Conservation (phyloP, 2,888 invertebrate species). For the Thecophora atra region DNA sequence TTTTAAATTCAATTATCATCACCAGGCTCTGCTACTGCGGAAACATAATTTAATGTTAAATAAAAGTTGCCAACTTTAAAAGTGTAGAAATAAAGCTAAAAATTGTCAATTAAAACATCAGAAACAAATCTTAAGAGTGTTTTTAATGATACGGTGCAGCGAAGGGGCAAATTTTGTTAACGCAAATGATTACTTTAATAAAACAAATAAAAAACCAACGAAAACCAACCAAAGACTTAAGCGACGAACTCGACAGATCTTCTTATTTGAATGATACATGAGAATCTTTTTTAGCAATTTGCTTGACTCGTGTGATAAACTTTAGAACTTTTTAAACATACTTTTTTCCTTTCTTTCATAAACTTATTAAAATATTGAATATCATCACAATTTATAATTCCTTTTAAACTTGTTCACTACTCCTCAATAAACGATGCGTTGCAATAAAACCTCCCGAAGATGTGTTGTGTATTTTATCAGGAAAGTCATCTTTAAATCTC, state of each 20-base stretch:
- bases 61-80: too few relatives aligned
- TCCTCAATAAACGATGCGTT: too few relatives aligned
- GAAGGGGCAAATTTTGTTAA: too few relatives aligned
- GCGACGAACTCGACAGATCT: conserved; percentile 37
- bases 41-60: too few relatives aligned
- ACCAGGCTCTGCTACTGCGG: too few relatives aligned
- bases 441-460: neutral
- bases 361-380: too few relatives aligned
- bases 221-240: conserved; percentile 36
- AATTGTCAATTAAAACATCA: conserved; percentile 39
- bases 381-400: too few relatives aligned
- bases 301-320: neutral
- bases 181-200: neutral
- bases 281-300: neutral
- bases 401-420: too few relatives aligned
- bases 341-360: too few relatives aligned
- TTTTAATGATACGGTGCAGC: too few relatives aligned
- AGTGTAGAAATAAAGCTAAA: neutral
- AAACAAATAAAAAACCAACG: neutral
- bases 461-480: neutral
- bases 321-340: neutral
- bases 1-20: conserved; percentile 20
- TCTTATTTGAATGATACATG: neutral
- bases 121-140: conserved; percentile 11
- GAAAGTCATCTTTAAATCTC: neutral